Percentiles rank a stretch among this genome's conserved stretches.
These are phyloP conservation scores for Coranthus polyacanthus DNA, from an alignment of 2,797 vertebrate species.

Conservation along the genomic window DNA sequence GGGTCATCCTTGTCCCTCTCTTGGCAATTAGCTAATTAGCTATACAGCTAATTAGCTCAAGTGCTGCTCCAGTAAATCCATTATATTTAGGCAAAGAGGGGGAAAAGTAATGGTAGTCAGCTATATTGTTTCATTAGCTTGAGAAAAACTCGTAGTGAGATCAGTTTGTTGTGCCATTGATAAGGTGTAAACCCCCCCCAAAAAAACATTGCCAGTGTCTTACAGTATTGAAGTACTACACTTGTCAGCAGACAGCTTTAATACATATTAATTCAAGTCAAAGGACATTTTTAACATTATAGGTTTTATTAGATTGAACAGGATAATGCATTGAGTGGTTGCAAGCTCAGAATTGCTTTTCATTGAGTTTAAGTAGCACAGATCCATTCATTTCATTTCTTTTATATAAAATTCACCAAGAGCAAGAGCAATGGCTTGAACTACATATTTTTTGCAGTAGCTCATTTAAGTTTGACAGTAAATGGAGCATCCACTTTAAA, in stretches of 20 bases:
- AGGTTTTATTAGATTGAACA: slow-evolving; percentile 2
- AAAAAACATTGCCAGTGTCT: not conserved
- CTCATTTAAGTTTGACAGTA: slow-evolving; percentile 15
- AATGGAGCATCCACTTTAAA: slow-evolving; percentile 6
- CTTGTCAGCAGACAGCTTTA: slow-evolving; percentile 18
- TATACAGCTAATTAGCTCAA: slow-evolving; percentile 58
- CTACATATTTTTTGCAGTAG: not conserved
- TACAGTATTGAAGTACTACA: slow-evolving; percentile 20
- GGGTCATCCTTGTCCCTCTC: slow-evolving; percentile 48
- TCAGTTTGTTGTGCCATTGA: slow-evolving; percentile 31
- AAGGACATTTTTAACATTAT: slow-evolving; percentile 3
- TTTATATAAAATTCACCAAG: slow-evolving; percentile 18
- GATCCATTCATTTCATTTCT: not conserved
- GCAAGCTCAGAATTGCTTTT: slow-evolving; percentile 15
- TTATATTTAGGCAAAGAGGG: slow-evolving; percentile 34
- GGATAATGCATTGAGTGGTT: slow-evolving; percentile 3
- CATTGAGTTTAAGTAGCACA: slow-evolving; percentile 13
- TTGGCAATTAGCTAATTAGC: slow-evolving; percentile 66
- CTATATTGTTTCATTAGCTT: slow-evolving; percentile 27
- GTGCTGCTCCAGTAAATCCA: slow-evolving; percentile 56
- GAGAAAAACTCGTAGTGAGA: slow-evolving; percentile 6
- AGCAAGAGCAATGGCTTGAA: slow-evolving; percentile 18
- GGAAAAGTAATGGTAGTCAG: slow-evolving; percentile 34
- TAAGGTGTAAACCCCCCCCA: slow-evolving; percentile 30
- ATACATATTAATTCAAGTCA: slow-evolving; percentile 24